Conservation (phyloP, 64 coral and sea anemone genomes). For the Porites australiensis region DNA sequence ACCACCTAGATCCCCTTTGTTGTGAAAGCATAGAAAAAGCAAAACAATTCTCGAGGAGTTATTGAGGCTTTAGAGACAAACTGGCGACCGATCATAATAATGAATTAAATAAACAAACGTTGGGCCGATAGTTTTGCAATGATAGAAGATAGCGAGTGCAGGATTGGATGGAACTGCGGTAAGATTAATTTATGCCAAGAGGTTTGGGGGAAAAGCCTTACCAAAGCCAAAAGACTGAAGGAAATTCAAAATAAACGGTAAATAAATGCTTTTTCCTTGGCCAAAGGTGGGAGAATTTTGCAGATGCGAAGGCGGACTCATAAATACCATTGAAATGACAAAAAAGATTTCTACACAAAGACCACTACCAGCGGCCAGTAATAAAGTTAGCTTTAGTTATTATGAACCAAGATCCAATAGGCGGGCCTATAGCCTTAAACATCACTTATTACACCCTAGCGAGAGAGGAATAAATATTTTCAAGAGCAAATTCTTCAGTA, state of each 20-base stretch:
- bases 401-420: constrained; percentile 28
- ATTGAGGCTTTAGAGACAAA: constrained; percentile 51
- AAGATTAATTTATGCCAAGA: background rate
- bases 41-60: constrained; percentile 37
- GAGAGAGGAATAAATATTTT: constrained; percentile 80
- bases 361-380: background rate
- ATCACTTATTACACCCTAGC: constrained; percentile 70
- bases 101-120: constrained; percentile 31
- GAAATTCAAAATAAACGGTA: background rate
- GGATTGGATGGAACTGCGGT: background rate
- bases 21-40: background rate
- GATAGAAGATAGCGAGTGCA: background rate
- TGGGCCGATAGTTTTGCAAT: background rate
- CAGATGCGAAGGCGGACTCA: constrained; percentile 5
- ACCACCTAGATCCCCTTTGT: constrained; percentile 15
- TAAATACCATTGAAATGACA: constrained; percentile 37
- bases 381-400: constrained; percentile 30
- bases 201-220: background rate
- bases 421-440: constrained; percentile 37
- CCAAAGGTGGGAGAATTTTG: background rate
- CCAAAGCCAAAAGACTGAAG: background rate
- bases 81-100: constrained; percentile 31
- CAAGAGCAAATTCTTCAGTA: constrained; percentile 62
- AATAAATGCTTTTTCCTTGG: background rate
- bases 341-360: constrained; percentile 32